Evolutionary conservation across 1,140 invertebrate genomes (phyloP).

Genomic region (Elysia chlorotica): DNA sequence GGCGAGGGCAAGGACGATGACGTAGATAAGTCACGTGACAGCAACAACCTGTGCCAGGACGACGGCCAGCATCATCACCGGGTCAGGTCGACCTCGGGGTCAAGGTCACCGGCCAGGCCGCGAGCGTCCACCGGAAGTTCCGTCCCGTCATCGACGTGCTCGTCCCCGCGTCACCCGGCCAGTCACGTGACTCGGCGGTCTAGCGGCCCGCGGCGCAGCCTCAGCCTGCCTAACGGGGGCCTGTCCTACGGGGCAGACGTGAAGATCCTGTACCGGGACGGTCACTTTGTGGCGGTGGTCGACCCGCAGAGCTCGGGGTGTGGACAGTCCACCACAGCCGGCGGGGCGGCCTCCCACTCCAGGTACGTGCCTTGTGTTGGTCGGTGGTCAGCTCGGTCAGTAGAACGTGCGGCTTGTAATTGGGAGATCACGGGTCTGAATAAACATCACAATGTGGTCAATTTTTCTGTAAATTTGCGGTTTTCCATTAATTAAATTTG

Average conservation of each 20-base stretch:
- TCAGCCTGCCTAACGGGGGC: constrained; percentile 40
- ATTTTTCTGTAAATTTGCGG: too few relatives aligned
- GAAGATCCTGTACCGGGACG: constrained; percentile 41
- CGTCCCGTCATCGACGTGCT: too few relatives aligned
- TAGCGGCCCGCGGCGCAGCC: constrained; percentile 29
- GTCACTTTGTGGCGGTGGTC: constrained; percentile 38
- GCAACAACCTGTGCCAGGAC: constrained; percentile 1
- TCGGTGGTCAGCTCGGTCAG: not conserved
- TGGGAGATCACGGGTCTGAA: too few relatives aligned
- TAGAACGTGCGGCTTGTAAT: too few relatives aligned
- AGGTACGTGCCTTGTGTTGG: not conserved
- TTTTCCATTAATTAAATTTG: too few relatives aligned
- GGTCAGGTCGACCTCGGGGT: not conserved
- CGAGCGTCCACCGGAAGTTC: too few relatives aligned
- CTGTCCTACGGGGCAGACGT: constrained; percentile 35
- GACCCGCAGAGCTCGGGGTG: not conserved
- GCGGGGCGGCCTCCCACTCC: not conserved
- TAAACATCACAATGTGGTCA: too few relatives aligned
- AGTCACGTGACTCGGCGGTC: too few relatives aligned
- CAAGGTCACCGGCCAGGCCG: constrained; percentile 6
- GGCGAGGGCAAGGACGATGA: not conserved
- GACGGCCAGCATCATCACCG: constrained; percentile 12
- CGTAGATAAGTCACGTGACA: not conserved
- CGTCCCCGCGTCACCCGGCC: too few relatives aligned
- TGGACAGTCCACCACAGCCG: not conserved